Evolutionary conservation across 2,113 vertebrate species (phyloP), one percentile per base, ranked within the genome.

Genomic region (Equus przewalskii): DNA sequence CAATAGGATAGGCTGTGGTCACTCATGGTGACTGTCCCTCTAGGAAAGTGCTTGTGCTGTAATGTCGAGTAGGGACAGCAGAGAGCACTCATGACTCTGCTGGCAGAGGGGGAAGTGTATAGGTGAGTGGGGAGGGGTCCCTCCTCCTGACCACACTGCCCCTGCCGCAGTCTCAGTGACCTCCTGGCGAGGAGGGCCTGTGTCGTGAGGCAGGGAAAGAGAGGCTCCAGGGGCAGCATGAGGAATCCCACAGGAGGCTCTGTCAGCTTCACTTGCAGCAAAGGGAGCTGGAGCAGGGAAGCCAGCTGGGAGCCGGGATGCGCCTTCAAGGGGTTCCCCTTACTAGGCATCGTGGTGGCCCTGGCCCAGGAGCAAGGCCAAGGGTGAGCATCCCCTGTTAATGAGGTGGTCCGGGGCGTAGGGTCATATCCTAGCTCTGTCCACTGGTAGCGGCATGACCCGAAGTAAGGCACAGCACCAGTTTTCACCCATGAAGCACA

Each of bases 261-360:
- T 1, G 44, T n/a, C 7, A 13, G 46, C 58, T 11, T 10, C 0
- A 4, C 9, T 14, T n/a, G 14, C 24, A 49, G 46, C 30, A 46
- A 30, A 3, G 0, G 24, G 89, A n/a, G n/a, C 70, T 83, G 91
- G 41, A 21, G 58, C 26, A 12, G 73, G 36, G 26, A 1, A 22
- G 16, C 24, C 5, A 5, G 51, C 44, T 11, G 19, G 33, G 15
- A 5, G 15, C 79, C 0, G 4, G 22, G 41, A 56, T 1, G 21
- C 0, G 0, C 24, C 19, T n/a, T 33, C 21, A 1, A 0, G 24
- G 0, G 3, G 8, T 18, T 21, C 51, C 60, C 12, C 41, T 64
- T 9, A 13, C 15, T 7, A 41, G 36, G 64, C 41, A 22, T 13
- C 56, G 9, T 26, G 69, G 75, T 33, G 56, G 30, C 46, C 14